phyloP scores from a whole-genome alignment of 2,888 invertebrate genomes.

The Baronia brevicornis region DNA sequence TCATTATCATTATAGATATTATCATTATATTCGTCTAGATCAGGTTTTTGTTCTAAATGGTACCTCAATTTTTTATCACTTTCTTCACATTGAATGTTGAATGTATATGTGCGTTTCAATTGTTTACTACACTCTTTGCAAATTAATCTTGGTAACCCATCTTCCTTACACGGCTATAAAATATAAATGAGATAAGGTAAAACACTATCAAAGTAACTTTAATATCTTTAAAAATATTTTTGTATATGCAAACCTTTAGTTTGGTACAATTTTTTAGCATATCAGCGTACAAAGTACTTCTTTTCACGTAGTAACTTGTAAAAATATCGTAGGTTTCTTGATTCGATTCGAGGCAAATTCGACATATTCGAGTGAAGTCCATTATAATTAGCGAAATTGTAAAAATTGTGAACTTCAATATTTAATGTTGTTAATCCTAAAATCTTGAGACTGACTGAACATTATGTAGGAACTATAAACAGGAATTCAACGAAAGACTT shows the following conservation, averaged over 20 bases:
- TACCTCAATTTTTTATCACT: constrained; percentile 44
- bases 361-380: constrained; percentile 53
- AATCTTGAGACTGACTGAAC: constrained; percentile 8
- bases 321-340: constrained; percentile 53
- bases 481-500: no score
- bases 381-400: constrained; percentile 25
- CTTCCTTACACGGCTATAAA: constrained; percentile 44
- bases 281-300: constrained; percentile 47
- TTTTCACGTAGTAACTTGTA: constrained; percentile 47
- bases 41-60: constrained; percentile 23
- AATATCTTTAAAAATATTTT: not conserved
- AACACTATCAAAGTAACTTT: not conserved
- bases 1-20: constrained; percentile 11
- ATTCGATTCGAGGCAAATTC: constrained; percentile 48
- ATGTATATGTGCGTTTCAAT: constrained; percentile 49
- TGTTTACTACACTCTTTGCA: constrained; percentile 58
- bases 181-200: not conserved
- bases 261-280: constrained; percentile 56
- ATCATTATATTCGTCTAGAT: constrained; percentile 11
- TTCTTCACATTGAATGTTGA: constrained; percentile 49
- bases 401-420: constrained; percentile 2
- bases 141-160: constrained; percentile 52
- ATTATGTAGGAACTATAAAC: constrained; percentile 19
- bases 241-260: constrained; percentile 37
- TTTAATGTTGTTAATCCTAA: no score